Conservation (phyloP, 2,113 vertebrate genomes). For the Rhabdomys dilectus region DNA sequence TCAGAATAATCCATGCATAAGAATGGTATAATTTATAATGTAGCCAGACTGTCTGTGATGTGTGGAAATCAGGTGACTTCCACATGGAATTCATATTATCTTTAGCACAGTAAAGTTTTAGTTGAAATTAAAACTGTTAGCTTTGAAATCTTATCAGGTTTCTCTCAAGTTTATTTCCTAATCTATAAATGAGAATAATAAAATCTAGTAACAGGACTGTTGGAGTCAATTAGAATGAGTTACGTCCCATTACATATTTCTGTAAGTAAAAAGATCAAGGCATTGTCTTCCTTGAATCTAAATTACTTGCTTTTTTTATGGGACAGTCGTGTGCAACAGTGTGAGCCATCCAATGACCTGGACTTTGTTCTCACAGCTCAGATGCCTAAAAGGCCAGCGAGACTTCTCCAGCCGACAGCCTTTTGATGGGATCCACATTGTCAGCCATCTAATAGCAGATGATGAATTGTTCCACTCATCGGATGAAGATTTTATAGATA, state of each 20-base stretch:
- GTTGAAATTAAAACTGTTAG: conserved; percentile 29
- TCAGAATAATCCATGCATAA: not conserved
- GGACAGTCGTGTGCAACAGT: not conserved
- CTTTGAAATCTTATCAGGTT: conserved; percentile 1
- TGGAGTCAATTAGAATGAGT: conserved; percentile 38
- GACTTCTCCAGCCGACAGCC: conserved; percentile 88
- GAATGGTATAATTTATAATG: not conserved
- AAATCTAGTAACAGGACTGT: conserved; percentile 1
- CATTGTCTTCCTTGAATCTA: conserved; percentile 22
- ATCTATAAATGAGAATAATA: conserved; percentile 20
- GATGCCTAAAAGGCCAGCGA: conserved; percentile 94
- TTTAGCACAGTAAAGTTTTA: not conserved
- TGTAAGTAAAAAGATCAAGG: conserved; percentile 2
- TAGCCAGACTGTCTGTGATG: not conserved
- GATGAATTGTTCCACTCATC: conserved; percentile 94
- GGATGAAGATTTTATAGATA: conserved; percentile 92
- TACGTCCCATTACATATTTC: not conserved
- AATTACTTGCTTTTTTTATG: not conserved
- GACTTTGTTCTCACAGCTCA: conserved; percentile 89
- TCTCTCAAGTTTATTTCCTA: conserved; percentile 32
- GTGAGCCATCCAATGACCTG: conserved; percentile 66
- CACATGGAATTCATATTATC: not conserved
- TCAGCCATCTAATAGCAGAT: conserved; percentile 94
- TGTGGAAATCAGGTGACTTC: not conserved
- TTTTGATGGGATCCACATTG: conserved; percentile 98